Conservation (phyloP, 2,797 vertebrate genomes). For the Myripristis murdjan region DNA sequence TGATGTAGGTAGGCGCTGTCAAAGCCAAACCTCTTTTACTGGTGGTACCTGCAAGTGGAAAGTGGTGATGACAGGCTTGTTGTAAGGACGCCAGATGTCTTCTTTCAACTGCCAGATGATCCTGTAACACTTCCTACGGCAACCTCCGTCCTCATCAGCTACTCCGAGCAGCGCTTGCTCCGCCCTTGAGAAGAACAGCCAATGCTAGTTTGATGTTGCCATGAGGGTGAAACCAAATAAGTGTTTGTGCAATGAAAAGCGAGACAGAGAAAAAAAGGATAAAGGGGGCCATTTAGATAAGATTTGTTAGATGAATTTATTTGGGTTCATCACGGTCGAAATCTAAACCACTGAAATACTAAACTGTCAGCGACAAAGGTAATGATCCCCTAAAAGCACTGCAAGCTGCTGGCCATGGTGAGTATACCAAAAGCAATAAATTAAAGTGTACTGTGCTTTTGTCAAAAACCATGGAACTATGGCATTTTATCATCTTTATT, state of each 20-base stretch:
- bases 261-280: neutral
- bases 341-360: neutral
- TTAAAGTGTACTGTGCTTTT: neutral
- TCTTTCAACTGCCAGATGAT: conserved; percentile 86
- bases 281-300: neutral
- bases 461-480: conserved; percentile 20
- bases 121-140: conserved; percentile 76
- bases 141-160: conserved; percentile 87
- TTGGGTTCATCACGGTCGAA: conserved; percentile 7
- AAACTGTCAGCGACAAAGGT: neutral
- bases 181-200: conserved; percentile 88
- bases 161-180: conserved; percentile 86
- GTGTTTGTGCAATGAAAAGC: neutral
- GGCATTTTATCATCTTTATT: conserved; percentile 20
- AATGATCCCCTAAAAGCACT: neutral
- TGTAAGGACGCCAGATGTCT: conserved; percentile 86
- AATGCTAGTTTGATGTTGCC: conserved; percentile 88
- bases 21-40: neutral
- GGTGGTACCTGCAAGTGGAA: conserved; percentile 87
- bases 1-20: too few relatives aligned
- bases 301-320: neutral
- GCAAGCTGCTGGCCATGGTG: too few relatives aligned
- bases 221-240: neutral
- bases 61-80: conserved; percentile 85
- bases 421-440: too few relatives aligned